Evolutionary conservation across 2,888 invertebrate genomes (phyloP).

Genomic region (Limulus polyphemus): DNA sequence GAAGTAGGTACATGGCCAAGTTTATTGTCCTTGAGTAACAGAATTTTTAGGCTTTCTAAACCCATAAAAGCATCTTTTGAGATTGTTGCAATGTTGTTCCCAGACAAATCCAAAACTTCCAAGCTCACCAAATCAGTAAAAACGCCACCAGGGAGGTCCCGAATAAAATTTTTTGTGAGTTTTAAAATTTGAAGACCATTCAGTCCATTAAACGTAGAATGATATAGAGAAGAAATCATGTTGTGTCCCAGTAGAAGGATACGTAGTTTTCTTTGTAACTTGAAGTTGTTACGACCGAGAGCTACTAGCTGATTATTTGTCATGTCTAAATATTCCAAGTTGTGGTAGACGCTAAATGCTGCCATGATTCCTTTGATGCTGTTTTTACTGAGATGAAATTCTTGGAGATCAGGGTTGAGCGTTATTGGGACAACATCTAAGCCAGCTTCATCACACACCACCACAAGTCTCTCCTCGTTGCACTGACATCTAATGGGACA

Average conservation of each 20-base stretch:
- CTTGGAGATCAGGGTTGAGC: slow-evolving; percentile 53
- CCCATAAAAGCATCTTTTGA: slow-evolving; percentile 60
- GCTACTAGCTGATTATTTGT: slow-evolving; percentile 67
- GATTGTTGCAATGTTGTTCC: slow-evolving; percentile 62
- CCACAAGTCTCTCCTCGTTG: slow-evolving; percentile 64
- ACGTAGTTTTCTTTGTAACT: slow-evolving; percentile 57
- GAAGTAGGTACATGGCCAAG: slow-evolving; percentile 61
- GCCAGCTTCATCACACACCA: slow-evolving; percentile 61
- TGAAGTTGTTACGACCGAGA: slow-evolving; percentile 68
- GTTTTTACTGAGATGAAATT: slow-evolving; percentile 70
- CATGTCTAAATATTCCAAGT: slow-evolving; percentile 64
- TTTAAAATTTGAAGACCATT: slow-evolving; percentile 54
- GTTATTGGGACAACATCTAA: slow-evolving; percentile 78
- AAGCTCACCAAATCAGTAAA: slow-evolving; percentile 45
- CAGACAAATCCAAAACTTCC: slow-evolving; percentile 59
- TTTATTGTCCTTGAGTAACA: slow-evolving; percentile 70
- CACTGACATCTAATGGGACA: slow-evolving; percentile 72
- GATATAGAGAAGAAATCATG: slow-evolving; percentile 57
- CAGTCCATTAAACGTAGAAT: slow-evolving; percentile 62
- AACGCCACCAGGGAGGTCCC: slow-evolving; percentile 16
- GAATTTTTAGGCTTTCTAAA: slow-evolving; percentile 53
- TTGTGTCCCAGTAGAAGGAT: slow-evolving; percentile 66
- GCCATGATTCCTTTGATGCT: slow-evolving; percentile 63
- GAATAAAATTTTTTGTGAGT: slow-evolving; percentile 29
- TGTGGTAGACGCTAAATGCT: slow-evolving; percentile 57